Evolutionary conservation across 2,888 invertebrate genomes (phyloP), one percentile per base, ranked within the genome.

Genomic region (Ectemnius continuus): DNA sequence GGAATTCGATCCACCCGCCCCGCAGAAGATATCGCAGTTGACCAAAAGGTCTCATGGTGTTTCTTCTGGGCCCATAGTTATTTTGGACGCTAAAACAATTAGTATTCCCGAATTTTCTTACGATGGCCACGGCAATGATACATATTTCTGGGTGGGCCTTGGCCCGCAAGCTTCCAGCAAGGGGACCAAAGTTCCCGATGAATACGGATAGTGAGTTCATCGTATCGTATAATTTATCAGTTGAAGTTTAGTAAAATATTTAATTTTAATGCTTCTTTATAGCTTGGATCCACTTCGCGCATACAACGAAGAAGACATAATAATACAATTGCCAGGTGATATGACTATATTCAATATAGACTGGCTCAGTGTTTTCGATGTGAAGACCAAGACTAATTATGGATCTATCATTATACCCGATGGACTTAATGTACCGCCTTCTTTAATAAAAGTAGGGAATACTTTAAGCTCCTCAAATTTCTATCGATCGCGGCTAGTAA

Each of bases 81-180:
- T 97, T 67, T 84, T 97, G 14, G 97, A 98, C 88, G 95, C 97
- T 0, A 95, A 95, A 90, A 96, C 96, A 0, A 92, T 98, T 45
- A 93, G 93, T 46, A 94, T 98, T 82, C 94, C 94, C 0, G 94
- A 96, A 84, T 94, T 97, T 80, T 93, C 92, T 2, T 97, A 96
- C 88, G 95, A 97, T 90, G 96, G 97, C 5, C 91, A 92, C 75
- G 96, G 96, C 0, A 93, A 93, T 80, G 94, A 95, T 80, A 95
- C 96, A 0, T 96, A 95, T 91, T 97, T 98, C 91, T 97, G 96
- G 96, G 94, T 95, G 0, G 98, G 98, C 11, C 95, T 95, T 70
- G 97, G 97, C 0, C 95, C 97, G 26, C 96, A 97, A 88, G 97
- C 97, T 0, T 95, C 95, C 13, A 93, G 95, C 59, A 95, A 95